Evolutionary conservation across 1,140 invertebrate genomes (phyloP).

Genomic region (Plodia interpunctella): DNA sequence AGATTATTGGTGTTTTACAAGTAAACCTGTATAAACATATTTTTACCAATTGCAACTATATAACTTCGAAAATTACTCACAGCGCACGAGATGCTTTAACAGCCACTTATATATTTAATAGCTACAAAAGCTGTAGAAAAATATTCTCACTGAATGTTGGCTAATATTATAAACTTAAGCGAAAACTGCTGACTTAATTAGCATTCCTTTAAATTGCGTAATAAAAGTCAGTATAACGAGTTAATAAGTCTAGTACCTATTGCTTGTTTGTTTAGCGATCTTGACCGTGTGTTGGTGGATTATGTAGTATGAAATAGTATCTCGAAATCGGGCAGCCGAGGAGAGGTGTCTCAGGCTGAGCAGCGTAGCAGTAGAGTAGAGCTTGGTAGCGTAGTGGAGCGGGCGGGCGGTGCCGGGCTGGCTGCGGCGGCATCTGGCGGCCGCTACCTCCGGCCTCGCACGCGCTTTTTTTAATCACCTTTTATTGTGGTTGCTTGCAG

Average conservation of each 20-base stretch:
- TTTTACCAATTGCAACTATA: too few species aligned
- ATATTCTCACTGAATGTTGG: too few species aligned
- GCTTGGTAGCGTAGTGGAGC: slow-evolving; percentile 28
- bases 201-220: too few species aligned
- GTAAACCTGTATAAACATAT: too few species aligned
- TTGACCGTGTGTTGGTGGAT: slow-evolving; percentile 20
- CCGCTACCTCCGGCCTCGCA: slow-evolving; percentile 31
- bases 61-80: too few species aligned
- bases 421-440: slow-evolving; percentile 17
- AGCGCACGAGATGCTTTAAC: too few species aligned
- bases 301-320: slow-evolving; percentile 23
- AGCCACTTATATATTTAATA: too few species aligned
- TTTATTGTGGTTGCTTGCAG: slow-evolving; percentile 80
- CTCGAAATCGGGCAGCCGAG: not conserved
- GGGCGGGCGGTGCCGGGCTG: slow-evolving; percentile 36
- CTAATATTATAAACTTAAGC: too few species aligned
- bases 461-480: slow-evolving; percentile 46
- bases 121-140: too few species aligned
- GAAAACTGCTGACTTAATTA: too few species aligned
- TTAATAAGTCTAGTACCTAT: not conserved
- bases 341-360: not conserved
- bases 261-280: slow-evolving; percentile 22
- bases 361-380: slow-evolving; percentile 20
- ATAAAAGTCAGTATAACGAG: too few species aligned
- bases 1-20: too few species aligned